These are phyloP conservation scores for Parapristionchus giblindavisi DNA, from an alignment of 2,888 invertebrate genomes.

Conservation along the genomic window DNA sequence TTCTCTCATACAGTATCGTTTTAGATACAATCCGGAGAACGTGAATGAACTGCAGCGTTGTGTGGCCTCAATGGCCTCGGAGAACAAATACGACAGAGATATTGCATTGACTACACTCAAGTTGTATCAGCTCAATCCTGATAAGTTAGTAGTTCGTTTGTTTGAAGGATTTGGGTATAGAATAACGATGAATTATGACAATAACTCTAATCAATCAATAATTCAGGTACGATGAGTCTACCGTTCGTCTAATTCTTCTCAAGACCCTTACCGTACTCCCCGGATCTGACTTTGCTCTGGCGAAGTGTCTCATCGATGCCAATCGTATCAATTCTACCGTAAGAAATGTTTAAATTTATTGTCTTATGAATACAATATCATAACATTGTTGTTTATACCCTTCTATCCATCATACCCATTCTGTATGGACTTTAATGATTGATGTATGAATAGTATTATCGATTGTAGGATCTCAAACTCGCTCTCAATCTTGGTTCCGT, in stretches of 20 bases:
- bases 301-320: conserved; percentile 92
- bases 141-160: conserved; percentile 71
- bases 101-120: conserved; percentile 95
- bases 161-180: neutral
- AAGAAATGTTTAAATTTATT: neutral
- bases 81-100: conserved; percentile 86
- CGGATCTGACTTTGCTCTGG: conserved; percentile 94
- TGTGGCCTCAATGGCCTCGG: conserved; percentile 89
- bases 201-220: too few relatives aligned
- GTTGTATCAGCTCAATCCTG: conserved; percentile 92
- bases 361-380: conserved; percentile 68
- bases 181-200: too few relatives aligned
- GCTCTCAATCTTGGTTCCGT: conserved; percentile 64
- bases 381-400: neutral
- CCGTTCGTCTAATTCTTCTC: conserved; percentile 87
- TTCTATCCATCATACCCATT: neutral
- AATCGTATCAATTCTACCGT: conserved; percentile 68
- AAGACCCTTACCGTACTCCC: conserved; percentile 96
- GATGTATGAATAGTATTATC: neutral
- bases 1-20: too few relatives aligned
- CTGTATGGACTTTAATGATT: neutral
- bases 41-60: conserved; percentile 88
- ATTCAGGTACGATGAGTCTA: conserved; percentile 65
- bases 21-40: conserved; percentile 95
- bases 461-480: conserved; percentile 72